Conservation (phyloP, 2,888 invertebrate species). For the Netelia fuscicornis region DNA sequence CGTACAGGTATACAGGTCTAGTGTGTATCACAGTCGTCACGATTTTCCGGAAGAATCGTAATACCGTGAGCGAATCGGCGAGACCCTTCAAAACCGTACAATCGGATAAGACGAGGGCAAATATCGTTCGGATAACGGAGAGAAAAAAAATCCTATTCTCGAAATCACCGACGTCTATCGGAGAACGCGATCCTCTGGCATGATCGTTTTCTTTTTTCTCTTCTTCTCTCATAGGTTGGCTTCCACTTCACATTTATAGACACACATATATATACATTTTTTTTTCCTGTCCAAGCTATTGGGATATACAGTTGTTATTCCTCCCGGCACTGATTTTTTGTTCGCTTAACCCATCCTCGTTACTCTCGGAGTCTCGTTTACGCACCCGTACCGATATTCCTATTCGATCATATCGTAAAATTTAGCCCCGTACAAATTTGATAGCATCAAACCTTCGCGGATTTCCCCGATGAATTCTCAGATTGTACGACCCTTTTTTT, state of each 20-base stretch:
- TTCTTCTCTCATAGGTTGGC: slow-evolving; percentile 13
- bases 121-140: slow-evolving; percentile 41
- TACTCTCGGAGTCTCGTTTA: slow-evolving; percentile 30
- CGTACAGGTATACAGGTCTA: neutral
- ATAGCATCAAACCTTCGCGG: slow-evolving; percentile 28
- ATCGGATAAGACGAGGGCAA: slow-evolving; percentile 45
- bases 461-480: slow-evolving; percentile 40
- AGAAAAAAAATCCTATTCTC: slow-evolving; percentile 9
- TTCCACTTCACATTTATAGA: too few relatives aligned
- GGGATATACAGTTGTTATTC: slow-evolving; percentile 28
- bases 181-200: slow-evolving; percentile 15
- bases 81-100: slow-evolving; percentile 50
- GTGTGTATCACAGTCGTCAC: slow-evolving; percentile 10
- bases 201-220: neutral
- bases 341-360: slow-evolving; percentile 38
- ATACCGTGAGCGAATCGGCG: slow-evolving; percentile 33
- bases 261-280: neutral
- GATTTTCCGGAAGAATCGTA: slow-evolving; percentile 41
- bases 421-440: slow-evolving; percentile 53
- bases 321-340: slow-evolving; percentile 4
- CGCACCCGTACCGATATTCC: slow-evolving; percentile 41
- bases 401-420: slow-evolving; percentile 49
- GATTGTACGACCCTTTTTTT: slow-evolving; percentile 32
- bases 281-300: neutral
- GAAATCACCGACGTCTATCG: slow-evolving; percentile 11